Conservation (phyloP, 2,888 invertebrate genomes). For the Herminia tarsipennalis region DNA sequence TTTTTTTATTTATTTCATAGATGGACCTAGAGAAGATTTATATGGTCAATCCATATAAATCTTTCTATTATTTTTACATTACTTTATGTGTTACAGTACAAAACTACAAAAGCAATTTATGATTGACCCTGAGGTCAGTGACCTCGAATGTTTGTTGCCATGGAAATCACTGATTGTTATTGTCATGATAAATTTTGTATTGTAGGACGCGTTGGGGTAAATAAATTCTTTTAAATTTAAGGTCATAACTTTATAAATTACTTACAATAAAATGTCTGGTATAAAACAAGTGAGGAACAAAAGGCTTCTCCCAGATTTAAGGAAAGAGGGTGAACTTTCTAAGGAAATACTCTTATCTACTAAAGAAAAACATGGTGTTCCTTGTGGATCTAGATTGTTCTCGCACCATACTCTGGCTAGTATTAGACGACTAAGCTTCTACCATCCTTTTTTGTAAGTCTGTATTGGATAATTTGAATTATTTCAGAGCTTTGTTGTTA, state of each 20-base stretch:
- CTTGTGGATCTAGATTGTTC: slow-evolving; percentile 81
- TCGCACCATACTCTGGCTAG: slow-evolving; percentile 87
- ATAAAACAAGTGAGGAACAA: slow-evolving; percentile 76
- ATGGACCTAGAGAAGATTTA: neutral
- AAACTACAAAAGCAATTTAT: no score
- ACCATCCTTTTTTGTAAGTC: slow-evolving; percentile 76
- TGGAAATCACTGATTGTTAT: slow-evolving; percentile 1
- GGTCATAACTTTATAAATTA: neutral
- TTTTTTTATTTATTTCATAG: neutral
- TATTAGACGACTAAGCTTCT: slow-evolving; percentile 78
- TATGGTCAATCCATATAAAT: no score
- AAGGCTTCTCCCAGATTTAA: slow-evolving; percentile 72
- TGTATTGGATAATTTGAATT: neutral
- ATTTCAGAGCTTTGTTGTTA: no score
- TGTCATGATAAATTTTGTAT: neutral
- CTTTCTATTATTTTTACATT: no score
- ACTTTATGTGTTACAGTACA: no score
- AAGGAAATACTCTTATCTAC: slow-evolving; percentile 73
- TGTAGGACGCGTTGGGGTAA: neutral
- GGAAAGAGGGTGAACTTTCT: slow-evolving; percentile 70
- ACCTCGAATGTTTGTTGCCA: slow-evolving; percentile 11
- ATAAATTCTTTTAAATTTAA: slow-evolving; percentile 4
- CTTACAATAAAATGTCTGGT: slow-evolving; percentile 49
- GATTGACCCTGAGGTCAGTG: no score
- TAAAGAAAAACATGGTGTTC: slow-evolving; percentile 68